Evolutionary conservation across 1,140 invertebrate species (phyloP).

Genomic region (Maconellicoccus hirsutus): DNA sequence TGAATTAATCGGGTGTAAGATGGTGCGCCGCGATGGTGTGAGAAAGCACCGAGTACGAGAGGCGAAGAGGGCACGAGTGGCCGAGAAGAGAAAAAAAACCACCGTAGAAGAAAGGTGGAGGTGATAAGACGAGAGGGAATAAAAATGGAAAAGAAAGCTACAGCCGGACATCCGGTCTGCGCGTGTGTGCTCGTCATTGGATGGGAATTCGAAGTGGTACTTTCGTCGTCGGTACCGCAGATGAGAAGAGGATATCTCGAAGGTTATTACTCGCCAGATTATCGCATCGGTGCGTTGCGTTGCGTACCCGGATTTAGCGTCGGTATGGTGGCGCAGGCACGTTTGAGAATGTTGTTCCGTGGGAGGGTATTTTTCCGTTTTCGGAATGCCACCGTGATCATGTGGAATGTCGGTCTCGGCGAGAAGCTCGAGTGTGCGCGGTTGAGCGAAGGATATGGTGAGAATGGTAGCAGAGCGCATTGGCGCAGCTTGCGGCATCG

Average conservation of each 20-base stretch:
- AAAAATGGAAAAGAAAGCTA: slow-evolving; percentile 9
- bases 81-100: not conserved
- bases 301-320: not conserved
- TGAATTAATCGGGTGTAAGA: not conserved
- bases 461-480: no score
- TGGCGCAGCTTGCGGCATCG: no score
- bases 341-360: no score
- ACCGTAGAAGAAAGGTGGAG: not conserved
- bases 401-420: no score
- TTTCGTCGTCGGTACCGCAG: not conserved
- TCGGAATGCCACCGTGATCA: no score
- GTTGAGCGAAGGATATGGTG: no score
- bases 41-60: not conserved
- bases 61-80: not conserved
- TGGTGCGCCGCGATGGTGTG: not conserved
- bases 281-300: not conserved
- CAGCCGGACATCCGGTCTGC: not conserved
- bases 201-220: not conserved
- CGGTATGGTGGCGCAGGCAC: no score
- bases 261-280: not conserved
- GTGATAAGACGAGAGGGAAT: not conserved
- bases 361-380: no score
- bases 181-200: not conserved
- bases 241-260: not conserved
- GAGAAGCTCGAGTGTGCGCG: no score